Evolutionary conservation across 2,113 vertebrate species (phyloP).

Genomic region (Meles meles): DNA sequence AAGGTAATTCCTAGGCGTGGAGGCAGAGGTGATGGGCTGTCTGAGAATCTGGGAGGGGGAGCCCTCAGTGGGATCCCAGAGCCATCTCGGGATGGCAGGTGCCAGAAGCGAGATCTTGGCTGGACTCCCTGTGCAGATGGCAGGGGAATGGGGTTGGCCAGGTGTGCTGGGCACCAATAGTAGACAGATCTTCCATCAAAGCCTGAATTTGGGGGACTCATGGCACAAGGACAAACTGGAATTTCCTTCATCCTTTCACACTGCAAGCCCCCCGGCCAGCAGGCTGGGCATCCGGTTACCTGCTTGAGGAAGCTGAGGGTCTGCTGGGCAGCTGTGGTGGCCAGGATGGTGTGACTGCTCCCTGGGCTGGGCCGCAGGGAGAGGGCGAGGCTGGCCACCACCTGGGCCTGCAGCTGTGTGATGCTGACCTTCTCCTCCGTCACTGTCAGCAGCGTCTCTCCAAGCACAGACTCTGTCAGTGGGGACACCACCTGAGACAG

Average conservation of each 20-base stretch:
- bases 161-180: background rate
- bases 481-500: conserved; percentile 93
- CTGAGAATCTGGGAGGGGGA: background rate
- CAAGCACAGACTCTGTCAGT: conserved; percentile 91
- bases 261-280: background rate
- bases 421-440: conserved; percentile 98
- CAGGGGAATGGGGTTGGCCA: background rate
- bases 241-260: background rate
- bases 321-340: conserved; percentile 91
- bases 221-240: background rate
- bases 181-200: background rate
- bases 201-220: background rate
- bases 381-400: conserved; percentile 91
- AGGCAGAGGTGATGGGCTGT: background rate
- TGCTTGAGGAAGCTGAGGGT: conserved; percentile 93
- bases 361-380: conserved; percentile 94
- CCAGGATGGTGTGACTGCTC: conserved; percentile 97
- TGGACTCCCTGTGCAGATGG: background rate
- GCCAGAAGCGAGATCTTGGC: background rate
- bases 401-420: conserved; percentile 91
- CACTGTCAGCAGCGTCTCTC: conserved; percentile 91
- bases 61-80: background rate
- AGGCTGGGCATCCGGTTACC: conserved; percentile 78
- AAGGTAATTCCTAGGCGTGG: background rate
- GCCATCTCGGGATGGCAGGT: background rate